phyloP scores from a whole-genome alignment of 2,797 vertebrate species.

The Pygocentrus nattereri region DNA sequence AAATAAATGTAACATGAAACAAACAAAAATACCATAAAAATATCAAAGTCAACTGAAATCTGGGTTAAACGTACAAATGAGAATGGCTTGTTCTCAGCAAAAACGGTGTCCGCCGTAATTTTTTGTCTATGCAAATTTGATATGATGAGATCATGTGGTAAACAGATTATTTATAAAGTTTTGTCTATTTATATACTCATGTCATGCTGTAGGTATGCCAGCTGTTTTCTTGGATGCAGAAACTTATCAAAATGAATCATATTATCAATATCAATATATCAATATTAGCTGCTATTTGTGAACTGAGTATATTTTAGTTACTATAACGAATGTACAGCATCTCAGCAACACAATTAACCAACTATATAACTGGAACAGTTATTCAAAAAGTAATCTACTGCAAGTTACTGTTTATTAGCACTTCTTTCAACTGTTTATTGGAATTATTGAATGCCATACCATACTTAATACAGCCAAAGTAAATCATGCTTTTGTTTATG shows the following conservation, averaged over 20 bases:
- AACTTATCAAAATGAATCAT: background rate
- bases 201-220: background rate
- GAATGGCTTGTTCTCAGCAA: background rate
- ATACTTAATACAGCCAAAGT: too few relatives aligned
- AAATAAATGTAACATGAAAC: background rate
- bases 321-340: background rate
- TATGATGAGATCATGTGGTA: background rate
- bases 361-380: too few relatives aligned
- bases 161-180: background rate
- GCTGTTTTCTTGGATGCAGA: background rate
- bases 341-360: background rate
- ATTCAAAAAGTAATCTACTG: too few relatives aligned
- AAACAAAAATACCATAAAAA: background rate
- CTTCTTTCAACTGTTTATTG: too few relatives aligned
- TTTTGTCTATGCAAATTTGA: background rate
- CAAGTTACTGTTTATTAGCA: too few relatives aligned
- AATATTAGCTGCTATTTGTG: background rate
- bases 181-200: background rate
- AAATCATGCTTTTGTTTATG: too few relatives aligned
- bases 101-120: background rate
- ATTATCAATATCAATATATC: too few relatives aligned
- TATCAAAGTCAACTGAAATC: background rate
- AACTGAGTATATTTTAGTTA: background rate
- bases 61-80: background rate
- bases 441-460: too few relatives aligned